Base-by-base conservation (phyloP, 2,797 vertebrate genomes). In the Phoebastria nigripes region DNA sequence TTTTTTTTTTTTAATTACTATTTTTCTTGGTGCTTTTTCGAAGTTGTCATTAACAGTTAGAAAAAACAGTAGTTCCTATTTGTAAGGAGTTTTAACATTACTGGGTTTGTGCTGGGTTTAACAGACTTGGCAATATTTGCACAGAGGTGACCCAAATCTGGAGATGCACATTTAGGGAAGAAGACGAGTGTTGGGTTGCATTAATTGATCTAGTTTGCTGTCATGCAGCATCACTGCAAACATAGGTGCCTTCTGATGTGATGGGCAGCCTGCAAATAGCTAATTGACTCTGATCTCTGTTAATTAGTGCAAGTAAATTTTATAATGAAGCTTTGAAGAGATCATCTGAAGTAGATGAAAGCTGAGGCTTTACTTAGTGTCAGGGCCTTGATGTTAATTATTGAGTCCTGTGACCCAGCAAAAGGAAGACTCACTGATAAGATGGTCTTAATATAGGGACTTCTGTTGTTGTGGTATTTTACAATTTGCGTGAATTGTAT, bases 291-390 rank as follows among this genome's bases (percentile, higher is more conserved):
- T 98, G 96, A 98, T 98, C 97, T 97, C 97, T 97, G 97, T 98
- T 99, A 99, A 99, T 99, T 98, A 98, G 98, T 94, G 92, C 98
- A 97, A 97, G 97, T 98, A 98, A 98, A 98, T 99, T 98, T 98
- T 97, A 97, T 98, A 98, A 98, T 98, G 79, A 98, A 98, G 98
- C 98, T 99, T 99, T 98, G 98, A 98, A 98, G 98, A 97, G 97
- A 98, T 98, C 98, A 98, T 98, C 98, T 98, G 95, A 98, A 98
- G 97, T 97, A 98, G 98, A 99, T 99, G 98, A 99, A 99, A 99
- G 98, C 97, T 87, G 70, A 92, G 96, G 97, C 98, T 98, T 98
- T 98, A 98, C 97, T 98, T 97, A 93, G 94, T 98, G 98, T 98
- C 97, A 97, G 98, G 97, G 97, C 97, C 98, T 98, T 98, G 97